phyloP scores from a whole-genome alignment of 2,888 invertebrate species.

The Polietes domitor region DNA sequence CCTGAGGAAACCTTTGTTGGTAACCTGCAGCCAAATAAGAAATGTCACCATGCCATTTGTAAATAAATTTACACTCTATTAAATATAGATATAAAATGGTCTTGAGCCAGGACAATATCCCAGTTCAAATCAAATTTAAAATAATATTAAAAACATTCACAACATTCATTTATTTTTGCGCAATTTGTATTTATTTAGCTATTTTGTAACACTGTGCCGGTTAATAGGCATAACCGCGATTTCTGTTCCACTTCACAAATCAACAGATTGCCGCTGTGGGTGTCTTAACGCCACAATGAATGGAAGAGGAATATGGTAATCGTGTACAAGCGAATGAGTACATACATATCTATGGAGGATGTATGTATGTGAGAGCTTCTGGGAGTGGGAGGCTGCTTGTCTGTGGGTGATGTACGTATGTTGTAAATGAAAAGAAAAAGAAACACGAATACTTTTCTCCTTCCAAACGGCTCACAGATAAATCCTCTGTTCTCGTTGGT shows the following conservation, averaged over 20 bases:
- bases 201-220: not conserved
- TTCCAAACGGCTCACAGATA: not conserved
- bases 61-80: too few relatives aligned
- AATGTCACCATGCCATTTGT: too few relatives aligned
- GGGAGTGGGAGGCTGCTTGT: not conserved
- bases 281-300: not conserved
- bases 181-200: not conserved
- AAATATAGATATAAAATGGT: too few relatives aligned
- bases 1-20: too few relatives aligned
- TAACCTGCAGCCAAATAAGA: too few relatives aligned
- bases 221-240: slow-evolving; percentile 30
- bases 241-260: slow-evolving; percentile 46
- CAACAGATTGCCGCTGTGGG: slow-evolving; percentile 47
- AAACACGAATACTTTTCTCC: not conserved
- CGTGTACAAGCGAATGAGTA: not conserved
- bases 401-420: not conserved
- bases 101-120: too few relatives aligned
- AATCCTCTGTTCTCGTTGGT: not conserved
- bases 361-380: not conserved
- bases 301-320: not conserved
- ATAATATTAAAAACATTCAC: too few relatives aligned
- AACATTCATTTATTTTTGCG: not conserved
- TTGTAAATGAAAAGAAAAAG: not conserved
- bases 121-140: too few relatives aligned
- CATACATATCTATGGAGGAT: not conserved